Percentiles rank a stretch among this genome's conserved stretches.
Conservation (phyloP, 1,140 invertebrate genomes). For the Drosophila lacertosa region DNA sequence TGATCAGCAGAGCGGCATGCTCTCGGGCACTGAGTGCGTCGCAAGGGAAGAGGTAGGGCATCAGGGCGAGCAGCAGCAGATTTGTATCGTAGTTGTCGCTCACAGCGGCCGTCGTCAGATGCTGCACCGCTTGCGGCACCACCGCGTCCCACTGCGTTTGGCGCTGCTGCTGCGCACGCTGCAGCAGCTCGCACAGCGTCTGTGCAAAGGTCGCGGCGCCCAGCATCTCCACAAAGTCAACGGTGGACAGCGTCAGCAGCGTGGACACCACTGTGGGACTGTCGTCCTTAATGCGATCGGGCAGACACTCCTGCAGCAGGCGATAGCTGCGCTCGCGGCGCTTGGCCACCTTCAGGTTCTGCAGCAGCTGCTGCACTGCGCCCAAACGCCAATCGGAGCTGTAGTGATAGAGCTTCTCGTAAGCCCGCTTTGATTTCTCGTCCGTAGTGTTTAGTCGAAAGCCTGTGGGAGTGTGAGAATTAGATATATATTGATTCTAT, state of each 20-base stretch:
- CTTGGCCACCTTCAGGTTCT: constrained; percentile 83
- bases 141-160: constrained; percentile 80
- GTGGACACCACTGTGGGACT: constrained; percentile 85
- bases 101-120: constrained; percentile 58
- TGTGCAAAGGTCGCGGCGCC: constrained; percentile 61
- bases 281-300: constrained; percentile 87
- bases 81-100: constrained; percentile 62
- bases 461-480: constrained; percentile 58
- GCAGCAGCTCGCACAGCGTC: constrained; percentile 68
- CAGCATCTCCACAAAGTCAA: constrained; percentile 83
- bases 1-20: constrained; percentile 34
- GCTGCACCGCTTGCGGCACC: constrained; percentile 81
- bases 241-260: constrained; percentile 83
- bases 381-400: constrained; percentile 86
- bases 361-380: constrained; percentile 86
- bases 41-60: constrained; percentile 71
- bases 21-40: constrained; percentile 15
- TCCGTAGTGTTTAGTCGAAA: constrained; percentile 85
- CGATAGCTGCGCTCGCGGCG: constrained; percentile 83
- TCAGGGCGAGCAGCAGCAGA: constrained; percentile 66
- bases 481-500: too few species aligned
- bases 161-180: constrained; percentile 55
- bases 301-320: constrained; percentile 86
- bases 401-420: constrained; percentile 88
- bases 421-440: constrained; percentile 85